Conservation (phyloP, 1,140 invertebrate genomes). For the Drosophila insularis region DNA sequence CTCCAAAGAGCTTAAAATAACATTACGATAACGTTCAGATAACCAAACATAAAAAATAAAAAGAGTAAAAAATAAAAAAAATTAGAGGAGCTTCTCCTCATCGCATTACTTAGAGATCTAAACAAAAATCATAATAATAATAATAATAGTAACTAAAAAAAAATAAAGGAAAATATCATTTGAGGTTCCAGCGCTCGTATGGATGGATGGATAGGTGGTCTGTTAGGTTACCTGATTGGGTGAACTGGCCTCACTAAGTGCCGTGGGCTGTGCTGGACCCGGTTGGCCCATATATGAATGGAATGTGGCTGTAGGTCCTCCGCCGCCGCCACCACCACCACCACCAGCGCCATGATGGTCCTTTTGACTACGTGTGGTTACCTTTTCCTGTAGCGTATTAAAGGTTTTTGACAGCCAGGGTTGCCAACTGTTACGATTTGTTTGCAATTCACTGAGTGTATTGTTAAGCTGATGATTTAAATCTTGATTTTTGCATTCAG, state of each 20-base stretch:
- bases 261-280: slow-evolving; percentile 40
- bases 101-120: background rate
- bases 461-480: slow-evolving; percentile 95
- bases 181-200: slow-evolving; percentile 39
- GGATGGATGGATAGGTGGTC: slow-evolving; percentile 2
- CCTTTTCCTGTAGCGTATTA: slow-evolving; percentile 80
- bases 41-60: slow-evolving; percentile 6
- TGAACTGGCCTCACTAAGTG: slow-evolving; percentile 73
- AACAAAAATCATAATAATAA: background rate
- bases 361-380: slow-evolving; percentile 66
- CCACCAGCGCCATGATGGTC: slow-evolving; percentile 29
- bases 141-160: slow-evolving; percentile 31
- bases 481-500: slow-evolving; percentile 98
- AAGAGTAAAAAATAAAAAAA: slow-evolving; percentile 26
- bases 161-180: slow-evolving; percentile 21
- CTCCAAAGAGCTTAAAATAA: slow-evolving; percentile 34
- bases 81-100: background rate
- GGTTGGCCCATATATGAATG: slow-evolving; percentile 75
- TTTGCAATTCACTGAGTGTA: slow-evolving; percentile 89
- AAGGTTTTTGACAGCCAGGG: slow-evolving; percentile 95
- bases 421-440: slow-evolving; percentile 88
- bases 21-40: slow-evolving; percentile 6
- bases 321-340: slow-evolving; percentile 20
- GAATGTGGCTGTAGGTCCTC: slow-evolving; percentile 65
- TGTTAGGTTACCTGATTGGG: slow-evolving; percentile 79